A percentile compares a stretch with the other conserved stretches of the same genome.
Evolutionary conservation across 2,113 vertebrate genomes (phyloP).

Genomic region (Theristicus caerulescens): DNA sequence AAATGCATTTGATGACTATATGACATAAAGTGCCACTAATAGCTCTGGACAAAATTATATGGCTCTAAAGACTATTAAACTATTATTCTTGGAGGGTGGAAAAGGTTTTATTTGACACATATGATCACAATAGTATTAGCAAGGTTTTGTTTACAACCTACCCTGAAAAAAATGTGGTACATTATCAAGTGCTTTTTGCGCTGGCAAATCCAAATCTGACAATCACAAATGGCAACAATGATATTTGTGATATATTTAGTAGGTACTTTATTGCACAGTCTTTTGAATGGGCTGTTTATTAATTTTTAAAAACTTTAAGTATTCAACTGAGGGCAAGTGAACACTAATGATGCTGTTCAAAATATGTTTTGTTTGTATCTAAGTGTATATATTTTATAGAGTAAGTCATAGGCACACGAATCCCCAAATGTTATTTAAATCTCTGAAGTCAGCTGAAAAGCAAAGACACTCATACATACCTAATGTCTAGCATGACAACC

Average conservation of each 20-base stretch:
- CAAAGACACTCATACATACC: constrained; percentile 55
- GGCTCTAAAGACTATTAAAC: constrained; percentile 64
- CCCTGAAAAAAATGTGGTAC: neutral
- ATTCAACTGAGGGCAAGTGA: constrained; percentile 13
- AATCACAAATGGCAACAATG: constrained; percentile 25
- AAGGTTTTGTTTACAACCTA: constrained; percentile 34
- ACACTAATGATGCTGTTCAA: constrained; percentile 23
- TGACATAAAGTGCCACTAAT: constrained; percentile 72
- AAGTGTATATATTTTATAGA: constrained; percentile 58
- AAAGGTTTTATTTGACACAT: constrained; percentile 43
- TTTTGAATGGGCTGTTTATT: constrained; percentile 19
- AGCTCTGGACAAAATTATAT: constrained; percentile 70
- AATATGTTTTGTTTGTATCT: constrained; percentile 32
- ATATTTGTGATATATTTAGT: neutral
- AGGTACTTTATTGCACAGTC: neutral
- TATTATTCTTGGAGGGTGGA: constrained; percentile 62
- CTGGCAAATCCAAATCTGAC: neutral
- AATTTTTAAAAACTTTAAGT: constrained; percentile 55
- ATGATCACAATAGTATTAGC: constrained; percentile 51
- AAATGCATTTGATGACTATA: constrained; percentile 65
- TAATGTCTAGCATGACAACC: constrained; percentile 55
- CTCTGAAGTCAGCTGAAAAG: constrained; percentile 73
- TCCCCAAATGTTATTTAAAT: constrained; percentile 65
- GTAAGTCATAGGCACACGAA: constrained; percentile 28
- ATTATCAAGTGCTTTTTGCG: constrained; percentile 21